These are phyloP conservation scores for Scaptomyza reducta DNA, from an alignment of 2,888 invertebrate genomes.

Conservation along the genomic window DNA sequence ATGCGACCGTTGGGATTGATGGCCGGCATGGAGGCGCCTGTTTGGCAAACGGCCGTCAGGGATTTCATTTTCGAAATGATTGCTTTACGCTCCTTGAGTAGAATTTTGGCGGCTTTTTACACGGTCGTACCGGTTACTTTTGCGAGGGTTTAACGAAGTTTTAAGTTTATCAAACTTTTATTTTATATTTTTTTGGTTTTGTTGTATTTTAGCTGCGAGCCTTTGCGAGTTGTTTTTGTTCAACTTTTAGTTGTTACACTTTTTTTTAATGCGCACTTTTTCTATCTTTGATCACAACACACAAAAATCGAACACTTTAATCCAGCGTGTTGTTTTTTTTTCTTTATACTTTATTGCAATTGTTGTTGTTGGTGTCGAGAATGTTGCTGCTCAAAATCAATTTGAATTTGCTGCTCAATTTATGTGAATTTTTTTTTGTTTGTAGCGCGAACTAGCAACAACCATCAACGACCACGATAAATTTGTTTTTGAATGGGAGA, in stretches of 20 bases:
- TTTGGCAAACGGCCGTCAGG: constrained; percentile 90
- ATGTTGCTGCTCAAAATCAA: constrained; percentile 27
- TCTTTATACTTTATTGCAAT: constrained; percentile 38
- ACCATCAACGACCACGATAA: constrained; percentile 50
- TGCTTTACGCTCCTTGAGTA: constrained; percentile 83
- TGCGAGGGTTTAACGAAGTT: constrained; percentile 61
- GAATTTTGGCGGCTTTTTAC: constrained; percentile 83
- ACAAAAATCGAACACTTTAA: constrained; percentile 69
- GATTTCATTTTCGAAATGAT: constrained; percentile 88
- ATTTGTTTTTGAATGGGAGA: constrained; percentile 57
- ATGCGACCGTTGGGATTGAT: constrained; percentile 88
- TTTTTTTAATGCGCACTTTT: constrained; percentile 47
- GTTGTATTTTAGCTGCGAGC: constrained; percentile 45
- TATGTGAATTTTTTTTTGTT: constrained; percentile 21
- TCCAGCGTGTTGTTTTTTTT: constrained; percentile 67
- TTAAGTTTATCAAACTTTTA: constrained; percentile 15
- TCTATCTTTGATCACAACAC: constrained; percentile 33
- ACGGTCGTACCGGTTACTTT: constrained; percentile 73
- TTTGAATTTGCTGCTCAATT: constrained; percentile 24
- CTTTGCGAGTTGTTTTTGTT: constrained; percentile 27
- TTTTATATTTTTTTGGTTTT: constrained; percentile 20
- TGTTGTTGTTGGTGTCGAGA: constrained; percentile 30
- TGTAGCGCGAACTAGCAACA: constrained; percentile 54
- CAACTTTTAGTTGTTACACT: constrained; percentile 38
- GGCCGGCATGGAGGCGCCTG: constrained; percentile 88